A percentile compares a stretch with the other conserved stretches of the same genome.
phyloP scores from a whole-genome alignment of 2,113 vertebrate genomes.

The Petromus typicus region DNA sequence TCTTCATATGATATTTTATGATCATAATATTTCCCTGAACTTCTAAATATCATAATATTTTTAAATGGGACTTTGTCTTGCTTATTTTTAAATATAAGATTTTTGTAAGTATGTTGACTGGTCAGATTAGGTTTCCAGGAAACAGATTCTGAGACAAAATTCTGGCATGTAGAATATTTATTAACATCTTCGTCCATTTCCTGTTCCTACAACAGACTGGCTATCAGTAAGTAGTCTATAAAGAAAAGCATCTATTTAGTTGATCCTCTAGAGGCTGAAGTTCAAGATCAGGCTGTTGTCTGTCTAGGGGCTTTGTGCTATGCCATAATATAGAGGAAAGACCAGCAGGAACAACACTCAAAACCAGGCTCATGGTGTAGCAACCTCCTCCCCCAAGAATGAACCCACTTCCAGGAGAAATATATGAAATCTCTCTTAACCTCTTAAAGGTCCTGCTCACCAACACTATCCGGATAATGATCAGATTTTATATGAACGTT shows the following conservation, averaged over 20 bases:
- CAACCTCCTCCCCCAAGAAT: not conserved
- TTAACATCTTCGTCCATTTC: not conserved
- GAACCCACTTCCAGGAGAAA: not conserved
- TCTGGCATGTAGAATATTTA: not conserved
- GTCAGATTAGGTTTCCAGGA: not conserved
- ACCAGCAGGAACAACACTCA: not conserved
- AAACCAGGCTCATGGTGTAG: not conserved
- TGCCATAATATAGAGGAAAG: not conserved
- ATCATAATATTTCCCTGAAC: slow-evolving; percentile 49
- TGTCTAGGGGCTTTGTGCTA: not conserved
- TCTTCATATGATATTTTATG: slow-evolving; percentile 1
- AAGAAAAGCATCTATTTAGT: not conserved
- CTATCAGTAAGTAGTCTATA: not conserved
- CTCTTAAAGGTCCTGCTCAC: not conserved
- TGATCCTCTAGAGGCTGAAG: not conserved
- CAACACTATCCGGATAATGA: not conserved
- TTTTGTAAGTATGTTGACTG: not conserved
- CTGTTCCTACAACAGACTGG: not conserved
- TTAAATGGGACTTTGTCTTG: not conserved
- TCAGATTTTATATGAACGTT: not conserved
- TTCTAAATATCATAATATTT: slow-evolving; percentile 4
- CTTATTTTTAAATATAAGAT: not conserved
- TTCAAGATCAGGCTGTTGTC: not conserved
- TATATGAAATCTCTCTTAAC: not conserved
- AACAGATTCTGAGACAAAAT: not conserved